Conservation (phyloP, 2,113 vertebrate species). For the Corapipo altera region DNA sequence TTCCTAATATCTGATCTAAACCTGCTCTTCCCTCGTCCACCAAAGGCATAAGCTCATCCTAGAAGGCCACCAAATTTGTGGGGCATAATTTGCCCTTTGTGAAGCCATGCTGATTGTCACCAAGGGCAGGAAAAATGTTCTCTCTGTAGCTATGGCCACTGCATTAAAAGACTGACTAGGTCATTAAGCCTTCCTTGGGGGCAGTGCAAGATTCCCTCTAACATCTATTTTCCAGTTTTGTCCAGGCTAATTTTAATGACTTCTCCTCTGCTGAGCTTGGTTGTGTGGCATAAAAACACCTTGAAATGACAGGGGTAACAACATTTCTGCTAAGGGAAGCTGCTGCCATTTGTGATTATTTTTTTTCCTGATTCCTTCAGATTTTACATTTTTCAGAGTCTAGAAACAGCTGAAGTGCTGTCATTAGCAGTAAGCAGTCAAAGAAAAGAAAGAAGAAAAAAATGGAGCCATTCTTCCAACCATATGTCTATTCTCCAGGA, state of each 20-base stretch:
- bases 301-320: not conserved
- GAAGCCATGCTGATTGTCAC: not conserved
- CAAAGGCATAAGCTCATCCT: not conserved
- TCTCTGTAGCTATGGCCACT: not conserved
- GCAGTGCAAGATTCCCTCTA: not conserved
- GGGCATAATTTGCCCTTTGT: not conserved
- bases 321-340: not conserved
- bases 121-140: not conserved
- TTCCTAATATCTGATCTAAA: not conserved
- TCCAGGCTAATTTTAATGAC: not conserved
- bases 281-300: not conserved
- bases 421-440: not conserved
- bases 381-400: conserved; percentile 26
- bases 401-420: conserved; percentile 10
- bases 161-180: not conserved
- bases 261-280: not conserved
- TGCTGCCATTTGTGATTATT: not conserved
- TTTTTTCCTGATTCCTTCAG: not conserved
- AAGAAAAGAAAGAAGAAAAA: not conserved
- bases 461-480: conserved; percentile 2
- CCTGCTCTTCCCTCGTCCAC: not conserved
- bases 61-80: not conserved
- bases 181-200: not conserved
- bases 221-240: not conserved
- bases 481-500: conserved; percentile 21